Evolutionary conservation across 2,113 vertebrate species (phyloP), one percentile per base, ranked within the genome.

Genomic region (Galemys pyrenaicus): DNA sequence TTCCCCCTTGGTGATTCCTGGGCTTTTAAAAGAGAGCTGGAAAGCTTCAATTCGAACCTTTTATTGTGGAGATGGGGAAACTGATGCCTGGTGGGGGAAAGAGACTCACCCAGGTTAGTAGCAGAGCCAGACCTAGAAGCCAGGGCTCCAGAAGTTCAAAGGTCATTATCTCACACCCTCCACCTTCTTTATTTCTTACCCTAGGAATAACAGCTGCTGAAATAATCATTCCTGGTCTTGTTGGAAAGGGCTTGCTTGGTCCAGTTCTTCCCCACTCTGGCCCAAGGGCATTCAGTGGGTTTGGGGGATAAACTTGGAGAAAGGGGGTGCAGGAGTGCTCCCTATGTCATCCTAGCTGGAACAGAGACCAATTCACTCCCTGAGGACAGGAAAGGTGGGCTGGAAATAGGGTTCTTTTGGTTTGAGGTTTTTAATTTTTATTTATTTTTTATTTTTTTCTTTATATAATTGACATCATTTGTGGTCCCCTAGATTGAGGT

Each of bases 261-360:
- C 32, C 32, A 5, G 22, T 30, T 5, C n/a, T 15, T 11, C 26
- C 15, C 2, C 1, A 0, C 24, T 24, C 20, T 2, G 3, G 3
- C 26, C 58, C 60, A 28, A 82, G 62, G 71, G 44, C 32, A 26
- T 74, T 15, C 17, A 16, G 6, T 19, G 13, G 75, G 19, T 62
- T 1, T 32, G 13, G 39, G 46, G 51, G 39, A 46, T 11, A 37
- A 44, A 22, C 56, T 30, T 46, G 51, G 22, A 16, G 9, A 10
- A 6, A 6, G 44, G 35, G 0, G 3, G 4, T 15, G 12, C 3
- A 13, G 11, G 26, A 9, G 6, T 39, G 68, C 22, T 86, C 41
- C 44, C 26, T 35, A 22, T n/a, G 20, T 28, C 80, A 19, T 24
- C 26, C 41, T 7, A 19, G 19, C 35, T 32, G 2, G 11, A 80